Base-by-base conservation (phyloP, 2,797 vertebrate species). In the Poeciliopsis gracilis region DNA sequence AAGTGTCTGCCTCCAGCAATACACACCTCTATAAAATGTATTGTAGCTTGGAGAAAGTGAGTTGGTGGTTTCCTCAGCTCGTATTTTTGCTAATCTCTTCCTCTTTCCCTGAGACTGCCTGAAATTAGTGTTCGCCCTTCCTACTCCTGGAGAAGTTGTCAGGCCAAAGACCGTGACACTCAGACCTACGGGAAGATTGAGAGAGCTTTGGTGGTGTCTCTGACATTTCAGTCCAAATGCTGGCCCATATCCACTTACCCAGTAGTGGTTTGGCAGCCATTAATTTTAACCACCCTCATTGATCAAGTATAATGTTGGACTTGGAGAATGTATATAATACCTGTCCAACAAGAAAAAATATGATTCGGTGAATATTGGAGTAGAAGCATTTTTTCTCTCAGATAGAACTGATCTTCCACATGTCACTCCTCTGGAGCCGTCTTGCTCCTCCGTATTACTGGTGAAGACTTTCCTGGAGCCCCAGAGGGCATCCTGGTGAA, bases 341-440 rank as follows among this genome's bases (percentile, higher is more conserved):
- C 66, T 69, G 12, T n/a, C 13, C 23, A 15, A 45, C 41, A n/a
- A 25, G 20, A 70, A 47, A 28, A 76, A 82, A 77, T 76, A 74
- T 28, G 5, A 75, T 61, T 3, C 72, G 69, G 79, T 76, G 53
- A 84, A 77, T 79, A 36, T 53, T 2, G 30, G 9, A 20, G 74
- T 72, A 63, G 25, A 36, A 55, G 72, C 51, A 70, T 55, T 18
- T 30, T 36, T 36, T 33, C 9, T 49, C 70, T 28, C 0, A 23
- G 63, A 41, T 67, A 25, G 20, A 11, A 20, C 33, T 36, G 23
- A 43, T 69, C 10, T 43, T 69, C 38, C 38, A 69, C 23, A 69
- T 23, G 66, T n/a, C 66, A 67, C 18, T 36, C 16, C 15, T 30
- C 18, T 67, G 33, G 10, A 43, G 66, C 46, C 46, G 4, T 73